Conservation (phyloP, 2,113 vertebrate species). For the Setophaga kirtlandii region DNA sequence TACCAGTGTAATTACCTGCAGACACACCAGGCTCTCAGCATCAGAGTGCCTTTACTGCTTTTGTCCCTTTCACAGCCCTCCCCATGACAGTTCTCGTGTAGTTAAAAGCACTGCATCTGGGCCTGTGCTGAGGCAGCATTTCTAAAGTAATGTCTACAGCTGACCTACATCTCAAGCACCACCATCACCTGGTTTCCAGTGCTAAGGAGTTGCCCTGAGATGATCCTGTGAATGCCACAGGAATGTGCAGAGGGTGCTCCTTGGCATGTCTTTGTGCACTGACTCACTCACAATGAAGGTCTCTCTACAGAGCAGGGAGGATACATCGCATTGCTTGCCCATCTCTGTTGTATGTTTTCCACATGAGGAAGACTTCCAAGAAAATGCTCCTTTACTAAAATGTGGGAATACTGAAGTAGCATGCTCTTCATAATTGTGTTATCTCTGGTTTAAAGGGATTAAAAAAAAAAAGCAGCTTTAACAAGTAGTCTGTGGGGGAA, state of each 20-base stretch:
- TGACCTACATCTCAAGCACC: background rate
- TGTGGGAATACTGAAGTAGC: constrained; percentile 28
- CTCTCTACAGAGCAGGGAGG: background rate
- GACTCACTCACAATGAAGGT: background rate
- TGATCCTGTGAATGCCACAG: background rate
- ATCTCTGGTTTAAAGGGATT: constrained; percentile 41
- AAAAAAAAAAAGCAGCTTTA: constrained; percentile 43
- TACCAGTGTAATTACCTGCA: background rate
- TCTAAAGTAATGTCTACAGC: background rate
- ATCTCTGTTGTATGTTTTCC: background rate
- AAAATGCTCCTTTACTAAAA: constrained; percentile 24
- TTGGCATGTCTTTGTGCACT: background rate
- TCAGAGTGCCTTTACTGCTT: background rate
- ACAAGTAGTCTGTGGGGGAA: constrained; percentile 27
- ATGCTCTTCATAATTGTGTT: constrained; percentile 31
- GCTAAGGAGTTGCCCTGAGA: background rate
- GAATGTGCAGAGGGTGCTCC: background rate
- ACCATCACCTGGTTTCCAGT: background rate
- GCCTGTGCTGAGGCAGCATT: background rate
- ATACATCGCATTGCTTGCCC: background rate
- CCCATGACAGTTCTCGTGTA: background rate
- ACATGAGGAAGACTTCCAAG: background rate
- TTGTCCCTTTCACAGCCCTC: background rate
- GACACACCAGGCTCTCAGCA: background rate
- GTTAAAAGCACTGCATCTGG: background rate